Evolutionary conservation across 2,888 invertebrate genomes (phyloP), one percentile per base, ranked within the genome.

Genomic region (Amphipoea lucens): DNA sequence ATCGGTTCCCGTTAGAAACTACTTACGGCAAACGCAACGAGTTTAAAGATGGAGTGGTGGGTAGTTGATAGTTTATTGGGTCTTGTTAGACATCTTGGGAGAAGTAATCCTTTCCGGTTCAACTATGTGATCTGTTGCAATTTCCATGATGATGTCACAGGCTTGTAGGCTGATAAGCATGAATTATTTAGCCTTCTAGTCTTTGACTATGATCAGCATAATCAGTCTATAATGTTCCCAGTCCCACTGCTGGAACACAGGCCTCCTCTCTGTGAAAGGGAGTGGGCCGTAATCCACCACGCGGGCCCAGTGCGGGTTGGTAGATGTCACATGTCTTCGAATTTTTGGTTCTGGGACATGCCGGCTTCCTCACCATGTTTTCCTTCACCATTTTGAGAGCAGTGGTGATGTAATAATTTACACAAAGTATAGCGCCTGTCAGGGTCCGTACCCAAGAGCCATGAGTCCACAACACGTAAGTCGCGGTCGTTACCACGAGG

Each of bases 1-100:
- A 85, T 78, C 84, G 73, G 82, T 85, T 84, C 79, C 83, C 77
- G 79, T 79, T 79, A 86, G 83, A 83, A 83, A 86, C 76, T 77
- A 77, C 79, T 79, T 67, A 74, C 69, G 65, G 42, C 68, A 76
- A 77, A 85, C 68, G 74, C 83, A 82, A 85, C 85, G 60, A 82
- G 82, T 79, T 82, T 72, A 65, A 82, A 76, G 82, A 72, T 71
- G 57, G 62, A 65, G 70, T 76, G 79, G 83, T 85, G 85, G 79
- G 83, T 75, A 85, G 83, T 77, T 77, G 74, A 67, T 86, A 74
- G 67, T 85, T 85, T 85, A 85, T 85, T 73, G 70, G 68, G 72
- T 29, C 86, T 76, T 77, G 79, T 79, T 77, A 67, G 66, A 82
- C 74, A 82, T 70, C 74, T 79, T 70, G 72, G 79, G 65, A 79